These are phyloP conservation scores for Oscheius sp. DNA, from an alignment of 2,888 invertebrate species.

Conservation along the genomic window DNA sequence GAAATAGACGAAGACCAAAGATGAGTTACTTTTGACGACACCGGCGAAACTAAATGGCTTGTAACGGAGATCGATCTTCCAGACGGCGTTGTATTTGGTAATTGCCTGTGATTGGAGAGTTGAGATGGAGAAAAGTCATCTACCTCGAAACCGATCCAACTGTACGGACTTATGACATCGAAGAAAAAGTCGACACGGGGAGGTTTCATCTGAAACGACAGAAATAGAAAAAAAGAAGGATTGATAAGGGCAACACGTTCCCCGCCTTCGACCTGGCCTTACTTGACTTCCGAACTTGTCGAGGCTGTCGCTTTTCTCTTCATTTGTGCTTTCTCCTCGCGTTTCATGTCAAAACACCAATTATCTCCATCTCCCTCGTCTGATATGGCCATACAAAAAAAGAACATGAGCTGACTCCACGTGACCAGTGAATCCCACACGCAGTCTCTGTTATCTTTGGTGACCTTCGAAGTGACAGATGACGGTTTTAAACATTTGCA, in stretches of 20 bases:
- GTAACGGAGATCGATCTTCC: slow-evolving; percentile 30
- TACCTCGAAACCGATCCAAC: slow-evolving; percentile 35
- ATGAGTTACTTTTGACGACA: slow-evolving; percentile 27
- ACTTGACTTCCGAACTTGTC: too few relatives aligned
- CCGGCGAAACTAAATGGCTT: slow-evolving; percentile 35
- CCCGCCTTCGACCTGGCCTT: too few relatives aligned
- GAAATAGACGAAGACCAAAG: neutral
- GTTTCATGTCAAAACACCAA: too few relatives aligned
- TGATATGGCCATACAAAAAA: too few relatives aligned
- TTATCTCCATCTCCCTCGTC: too few relatives aligned
- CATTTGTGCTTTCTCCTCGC: too few relatives aligned
- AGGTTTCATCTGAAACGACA: slow-evolving; percentile 1
- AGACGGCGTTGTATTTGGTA: slow-evolving; percentile 11
- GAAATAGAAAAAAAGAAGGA: too few relatives aligned
- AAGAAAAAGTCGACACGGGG: slow-evolving; percentile 33
- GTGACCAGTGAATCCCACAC: slow-evolving; percentile 2
- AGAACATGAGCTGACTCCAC: neutral
- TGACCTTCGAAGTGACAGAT: slow-evolving; percentile 27
- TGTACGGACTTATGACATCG: slow-evolving; percentile 37
- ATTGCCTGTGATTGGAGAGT: slow-evolving; percentile 10
- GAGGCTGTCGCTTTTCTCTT: too few relatives aligned
- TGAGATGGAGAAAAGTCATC: neutral
- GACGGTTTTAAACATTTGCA: slow-evolving; percentile 13
- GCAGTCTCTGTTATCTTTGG: slow-evolving; percentile 1
- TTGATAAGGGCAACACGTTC: too few relatives aligned